These are phyloP conservation scores for Helicoverpa assulta DNA, from an alignment of 2,888 invertebrate species.

Conservation along the genomic window DNA sequence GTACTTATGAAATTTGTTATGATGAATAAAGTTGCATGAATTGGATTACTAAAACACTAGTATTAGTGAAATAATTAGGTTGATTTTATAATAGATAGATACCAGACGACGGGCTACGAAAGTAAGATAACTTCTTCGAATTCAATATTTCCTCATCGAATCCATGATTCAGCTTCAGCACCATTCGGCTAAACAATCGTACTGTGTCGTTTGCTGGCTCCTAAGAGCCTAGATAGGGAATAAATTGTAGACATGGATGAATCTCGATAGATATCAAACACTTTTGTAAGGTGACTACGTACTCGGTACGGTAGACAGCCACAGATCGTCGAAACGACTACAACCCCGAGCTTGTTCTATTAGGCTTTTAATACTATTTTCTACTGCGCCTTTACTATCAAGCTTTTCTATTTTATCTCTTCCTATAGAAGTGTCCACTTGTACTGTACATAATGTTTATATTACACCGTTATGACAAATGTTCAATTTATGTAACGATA, in stretches of 20 bases:
- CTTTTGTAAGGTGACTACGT: constrained; percentile 49
- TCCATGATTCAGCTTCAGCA: constrained; percentile 84
- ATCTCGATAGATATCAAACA: constrained; percentile 50
- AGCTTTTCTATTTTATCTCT: constrained; percentile 77
- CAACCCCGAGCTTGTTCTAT: constrained; percentile 87
- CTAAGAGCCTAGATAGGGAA: constrained; percentile 79
- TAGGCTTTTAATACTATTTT: constrained; percentile 86
- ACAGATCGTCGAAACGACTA: constrained; percentile 37
- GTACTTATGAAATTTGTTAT: constrained; percentile 76
- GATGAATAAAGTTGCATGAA: constrained; percentile 69
- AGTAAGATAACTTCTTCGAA: constrained; percentile 69
- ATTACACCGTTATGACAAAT: constrained; percentile 50
- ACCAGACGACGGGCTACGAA: constrained; percentile 66
- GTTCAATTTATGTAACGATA: constrained; percentile 52
- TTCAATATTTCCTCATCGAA: constrained; percentile 79
- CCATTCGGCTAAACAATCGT: constrained; percentile 78
- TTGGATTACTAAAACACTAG: constrained; percentile 69
- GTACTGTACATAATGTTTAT: constrained; percentile 57
- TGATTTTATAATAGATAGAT: constrained; percentile 73
- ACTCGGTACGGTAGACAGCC: constrained; percentile 30
- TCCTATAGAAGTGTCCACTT: constrained; percentile 63
- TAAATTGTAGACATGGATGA: constrained; percentile 70
- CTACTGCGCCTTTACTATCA: constrained; percentile 82
- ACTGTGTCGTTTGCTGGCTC: constrained; percentile 77
- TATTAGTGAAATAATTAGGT: constrained; percentile 65